phyloP scores from a whole-genome alignment of 2,888 invertebrate species.

The Sminthurinus aureus region DNA sequence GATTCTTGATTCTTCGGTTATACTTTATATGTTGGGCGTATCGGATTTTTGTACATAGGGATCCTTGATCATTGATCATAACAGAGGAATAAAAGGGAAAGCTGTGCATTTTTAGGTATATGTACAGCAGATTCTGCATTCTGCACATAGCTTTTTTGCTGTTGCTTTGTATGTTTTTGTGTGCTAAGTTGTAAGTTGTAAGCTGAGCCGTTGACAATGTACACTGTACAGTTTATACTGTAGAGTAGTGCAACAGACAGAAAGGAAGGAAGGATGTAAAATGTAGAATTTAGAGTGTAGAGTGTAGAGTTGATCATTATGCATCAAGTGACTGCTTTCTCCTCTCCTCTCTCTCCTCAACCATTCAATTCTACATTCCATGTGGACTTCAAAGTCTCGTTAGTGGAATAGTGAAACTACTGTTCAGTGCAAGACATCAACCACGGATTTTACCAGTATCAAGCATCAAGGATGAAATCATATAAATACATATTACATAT shows the following conservation, averaged over 20 bases:
- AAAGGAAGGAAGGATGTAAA: background rate
- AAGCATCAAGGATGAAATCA: too few species aligned
- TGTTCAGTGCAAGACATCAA: background rate
- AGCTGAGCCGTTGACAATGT: background rate
- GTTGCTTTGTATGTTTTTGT: background rate
- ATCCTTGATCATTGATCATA: too few species aligned
- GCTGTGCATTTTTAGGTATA: too few species aligned
- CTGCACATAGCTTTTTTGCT: background rate
- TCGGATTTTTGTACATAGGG: too few species aligned
- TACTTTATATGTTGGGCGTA: too few species aligned
- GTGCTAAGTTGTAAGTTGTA: background rate
- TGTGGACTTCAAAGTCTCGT: constrained; percentile 21
- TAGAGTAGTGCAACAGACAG: background rate
- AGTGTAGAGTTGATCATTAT: constrained; percentile 31
- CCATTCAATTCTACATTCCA: constrained; percentile 25
- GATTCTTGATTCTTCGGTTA: too few species aligned
- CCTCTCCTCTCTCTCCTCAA: constrained; percentile 15
- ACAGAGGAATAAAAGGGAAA: too few species aligned
- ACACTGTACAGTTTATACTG: background rate
- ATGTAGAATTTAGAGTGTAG: background rate
- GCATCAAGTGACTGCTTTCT: constrained; percentile 21
- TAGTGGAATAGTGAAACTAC: background rate
- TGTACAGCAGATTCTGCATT: too few species aligned
- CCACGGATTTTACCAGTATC: background rate
- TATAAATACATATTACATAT: too few species aligned